These are phyloP conservation scores for Pseudopipra pipra DNA, from an alignment of 2,113 vertebrate species.

Conservation along the genomic window DNA sequence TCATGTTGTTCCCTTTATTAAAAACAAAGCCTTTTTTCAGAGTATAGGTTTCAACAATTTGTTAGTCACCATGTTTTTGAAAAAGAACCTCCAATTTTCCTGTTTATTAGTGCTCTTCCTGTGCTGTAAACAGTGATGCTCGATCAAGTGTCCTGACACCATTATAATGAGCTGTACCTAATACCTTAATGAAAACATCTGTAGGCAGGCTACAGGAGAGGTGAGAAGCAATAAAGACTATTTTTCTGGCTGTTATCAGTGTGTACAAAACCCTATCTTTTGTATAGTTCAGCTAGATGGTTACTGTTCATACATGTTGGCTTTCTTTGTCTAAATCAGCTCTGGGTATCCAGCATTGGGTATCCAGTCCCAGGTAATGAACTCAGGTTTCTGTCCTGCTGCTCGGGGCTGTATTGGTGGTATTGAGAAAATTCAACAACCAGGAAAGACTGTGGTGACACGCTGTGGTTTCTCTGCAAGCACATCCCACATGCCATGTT, in stretches of 20 bases:
- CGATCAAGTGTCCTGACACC: neutral
- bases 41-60: neutral
- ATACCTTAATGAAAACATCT: neutral
- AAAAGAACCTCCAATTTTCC: neutral
- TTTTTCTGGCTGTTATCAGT: neutral
- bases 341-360: neutral
- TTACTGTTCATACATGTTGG: neutral
- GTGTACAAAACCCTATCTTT: neutral
- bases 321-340: neutral
- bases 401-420: fast-evolving
- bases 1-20: neutral
- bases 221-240: neutral
- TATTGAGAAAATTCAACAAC: neutral
- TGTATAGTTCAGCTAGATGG: neutral
- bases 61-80: neutral
- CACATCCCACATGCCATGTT: fast-evolving
- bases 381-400: neutral
- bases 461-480: neutral
- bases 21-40: neutral
- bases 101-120: neutral
- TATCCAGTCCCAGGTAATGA: neutral
- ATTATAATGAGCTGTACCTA: neutral
- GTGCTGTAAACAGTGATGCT: neutral
- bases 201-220: neutral
- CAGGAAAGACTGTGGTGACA: neutral